Evolutionary conservation across 2,797 vertebrate genomes (phyloP).

Genomic region (Todus mexicanus): DNA sequence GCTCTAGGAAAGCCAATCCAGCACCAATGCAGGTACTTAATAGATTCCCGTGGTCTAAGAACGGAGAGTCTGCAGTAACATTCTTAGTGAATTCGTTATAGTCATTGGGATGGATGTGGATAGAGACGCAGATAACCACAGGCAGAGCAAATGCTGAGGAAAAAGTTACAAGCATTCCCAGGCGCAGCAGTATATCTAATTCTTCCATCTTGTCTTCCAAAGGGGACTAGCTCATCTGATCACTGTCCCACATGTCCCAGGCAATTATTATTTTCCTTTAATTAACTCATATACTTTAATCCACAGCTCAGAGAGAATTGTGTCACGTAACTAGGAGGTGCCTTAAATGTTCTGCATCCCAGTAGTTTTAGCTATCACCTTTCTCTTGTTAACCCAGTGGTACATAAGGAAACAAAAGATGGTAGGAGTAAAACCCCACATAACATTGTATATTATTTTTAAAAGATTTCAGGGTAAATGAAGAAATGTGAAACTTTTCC

Average conservation of each 20-base stretch:
- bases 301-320: not conserved
- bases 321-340: not conserved
- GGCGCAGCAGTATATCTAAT: not conserved
- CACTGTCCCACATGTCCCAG: slow-evolving; percentile 32
- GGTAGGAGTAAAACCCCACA: not conserved
- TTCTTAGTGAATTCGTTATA: not conserved
- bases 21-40: not conserved
- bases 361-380: not conserved
- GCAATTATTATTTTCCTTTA: slow-evolving; percentile 57
- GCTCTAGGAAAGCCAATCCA: not conserved
- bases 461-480: not conserved
- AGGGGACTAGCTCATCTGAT: not conserved
- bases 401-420: not conserved
- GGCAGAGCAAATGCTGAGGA: not conserved
- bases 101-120: not conserved
- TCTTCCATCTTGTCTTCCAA: not conserved
- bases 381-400: not conserved
- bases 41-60: not conserved
- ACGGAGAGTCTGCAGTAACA: not conserved
- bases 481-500: not conserved
- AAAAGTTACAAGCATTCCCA: not conserved
- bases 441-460: not conserved
- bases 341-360: not conserved
- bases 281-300: slow-evolving; percentile 41
- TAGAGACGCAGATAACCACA: not conserved